A percentile compares a stretch with the other conserved stretches of the same genome.
Evolutionary conservation across 1,140 invertebrate genomes (phyloP).

Genomic region (Idris sp.): DNA sequence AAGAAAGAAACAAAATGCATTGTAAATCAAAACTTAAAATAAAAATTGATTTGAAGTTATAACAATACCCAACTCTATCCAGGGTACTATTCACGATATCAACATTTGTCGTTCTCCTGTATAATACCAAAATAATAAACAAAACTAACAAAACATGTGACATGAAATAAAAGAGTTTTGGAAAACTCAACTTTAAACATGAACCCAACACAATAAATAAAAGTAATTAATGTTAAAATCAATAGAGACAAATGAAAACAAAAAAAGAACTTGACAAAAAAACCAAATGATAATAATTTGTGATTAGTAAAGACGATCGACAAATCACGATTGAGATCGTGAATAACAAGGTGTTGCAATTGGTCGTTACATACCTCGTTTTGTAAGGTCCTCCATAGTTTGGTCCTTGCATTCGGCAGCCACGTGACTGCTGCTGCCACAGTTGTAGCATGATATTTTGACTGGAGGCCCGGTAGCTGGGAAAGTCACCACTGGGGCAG

Average conservation of each 20-base stretch:
- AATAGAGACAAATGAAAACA: not conserved
- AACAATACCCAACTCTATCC: constrained; percentile 31
- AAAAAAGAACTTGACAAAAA: not conserved
- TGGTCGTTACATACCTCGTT: constrained; percentile 75
- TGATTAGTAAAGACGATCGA: constrained; percentile 5
- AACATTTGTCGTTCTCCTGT: constrained; percentile 22
- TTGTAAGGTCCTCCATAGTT: constrained; percentile 93
- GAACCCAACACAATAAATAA: too few relatives aligned
- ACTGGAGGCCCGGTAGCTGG: constrained; percentile 75
- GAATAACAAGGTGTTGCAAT: constrained; percentile 31
- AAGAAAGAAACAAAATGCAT: not conserved
- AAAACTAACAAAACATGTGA: too few relatives aligned
- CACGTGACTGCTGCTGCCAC: constrained; percentile 85
- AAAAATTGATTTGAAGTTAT: too few relatives aligned
- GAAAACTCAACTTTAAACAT: too few relatives aligned
- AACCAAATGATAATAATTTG: too few relatives aligned
- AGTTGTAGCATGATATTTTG: constrained; percentile 83
- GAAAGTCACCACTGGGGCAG: constrained; percentile 76
- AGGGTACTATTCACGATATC: constrained; percentile 30
- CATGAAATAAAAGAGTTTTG: too few relatives aligned
- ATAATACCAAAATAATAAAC: too few relatives aligned
- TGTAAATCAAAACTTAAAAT: constrained; percentile 1
- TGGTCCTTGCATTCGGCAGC: constrained; percentile 90
- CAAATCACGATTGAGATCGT: constrained; percentile 43
- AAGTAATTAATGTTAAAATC: too few relatives aligned